A percentile compares a stretch with the other conserved stretches of the same genome.
Conservation (phyloP, 2,113 vertebrate genomes). For the Amphiprion ocellaris region DNA sequence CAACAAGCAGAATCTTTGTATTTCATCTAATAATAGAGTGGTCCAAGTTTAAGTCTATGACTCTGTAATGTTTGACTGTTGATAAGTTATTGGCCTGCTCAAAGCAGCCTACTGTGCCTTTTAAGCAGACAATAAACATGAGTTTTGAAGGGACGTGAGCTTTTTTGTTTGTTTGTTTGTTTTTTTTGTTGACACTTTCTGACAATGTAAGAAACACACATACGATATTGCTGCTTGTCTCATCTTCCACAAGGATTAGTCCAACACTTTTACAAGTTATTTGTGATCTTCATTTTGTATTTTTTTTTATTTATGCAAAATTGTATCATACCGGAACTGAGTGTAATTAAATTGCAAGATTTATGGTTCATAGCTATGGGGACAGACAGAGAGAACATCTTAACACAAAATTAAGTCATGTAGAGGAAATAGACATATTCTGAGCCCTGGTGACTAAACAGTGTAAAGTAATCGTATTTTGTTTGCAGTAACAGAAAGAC, state of each 20-base stretch:
- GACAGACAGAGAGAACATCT: too few species aligned
- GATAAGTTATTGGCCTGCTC: conserved; percentile 32
- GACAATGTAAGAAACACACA: background rate
- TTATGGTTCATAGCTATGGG: too few species aligned
- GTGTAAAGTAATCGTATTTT: too few species aligned
- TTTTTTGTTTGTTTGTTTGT: background rate
- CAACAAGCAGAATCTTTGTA: background rate
- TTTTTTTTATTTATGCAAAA: background rate
- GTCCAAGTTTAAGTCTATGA: conserved; percentile 2
- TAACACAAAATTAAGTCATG: too few species aligned
- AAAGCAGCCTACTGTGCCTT: conserved; percentile 62
- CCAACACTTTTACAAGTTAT: too few species aligned
- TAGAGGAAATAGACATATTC: too few species aligned
- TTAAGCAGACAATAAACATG: conserved; percentile 45
- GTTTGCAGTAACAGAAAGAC: too few species aligned
- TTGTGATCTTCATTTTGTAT: too few species aligned
- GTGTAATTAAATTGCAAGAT: too few species aligned
- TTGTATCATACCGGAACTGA: background rate
- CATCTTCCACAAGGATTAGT: background rate
- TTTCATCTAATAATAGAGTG: conserved; percentile 1
- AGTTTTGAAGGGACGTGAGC: conserved; percentile 22
- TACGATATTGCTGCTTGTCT: background rate
- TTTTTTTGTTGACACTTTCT: background rate
- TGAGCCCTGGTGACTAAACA: too few species aligned
- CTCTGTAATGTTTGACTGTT: conserved; percentile 19